Conservation (phyloP, 2,113 vertebrate genomes). For the Tupaia chinensis region DNA sequence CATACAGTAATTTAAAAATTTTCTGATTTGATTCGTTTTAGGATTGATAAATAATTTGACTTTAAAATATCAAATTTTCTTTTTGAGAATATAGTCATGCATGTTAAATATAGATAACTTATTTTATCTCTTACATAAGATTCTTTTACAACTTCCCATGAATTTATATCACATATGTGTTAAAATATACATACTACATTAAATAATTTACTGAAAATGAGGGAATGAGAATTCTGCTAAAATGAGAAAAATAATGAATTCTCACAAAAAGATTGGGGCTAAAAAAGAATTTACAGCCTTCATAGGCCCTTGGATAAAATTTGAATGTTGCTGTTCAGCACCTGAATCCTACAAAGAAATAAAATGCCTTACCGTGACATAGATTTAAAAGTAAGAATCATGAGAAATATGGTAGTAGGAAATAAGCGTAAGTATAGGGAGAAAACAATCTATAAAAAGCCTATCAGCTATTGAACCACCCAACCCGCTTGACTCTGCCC, state of each 20-base stretch:
- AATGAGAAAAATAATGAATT: background rate
- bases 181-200: background rate
- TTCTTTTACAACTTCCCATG: background rate
- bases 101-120: background rate
- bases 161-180: background rate
- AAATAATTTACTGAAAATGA: constrained; percentile 41
- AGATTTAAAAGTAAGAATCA: background rate
- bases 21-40: constrained; percentile 10
- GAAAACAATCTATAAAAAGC: background rate
- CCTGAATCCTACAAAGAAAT: background rate
- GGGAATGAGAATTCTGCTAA: background rate
- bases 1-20: background rate
- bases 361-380: background rate
- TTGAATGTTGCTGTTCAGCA: background rate
- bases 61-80: background rate
- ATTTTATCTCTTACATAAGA: background rate
- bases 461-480: background rate
- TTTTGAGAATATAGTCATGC: background rate
- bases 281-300: background rate
- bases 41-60: background rate
- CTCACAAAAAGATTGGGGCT: background rate
- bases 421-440: background rate
- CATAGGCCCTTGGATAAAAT: background rate
- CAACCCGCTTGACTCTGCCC: background rate
- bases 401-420: background rate